Evolutionary conservation across 2,888 invertebrate species (phyloP).

Genomic region (Aspidapion aeneum): DNA sequence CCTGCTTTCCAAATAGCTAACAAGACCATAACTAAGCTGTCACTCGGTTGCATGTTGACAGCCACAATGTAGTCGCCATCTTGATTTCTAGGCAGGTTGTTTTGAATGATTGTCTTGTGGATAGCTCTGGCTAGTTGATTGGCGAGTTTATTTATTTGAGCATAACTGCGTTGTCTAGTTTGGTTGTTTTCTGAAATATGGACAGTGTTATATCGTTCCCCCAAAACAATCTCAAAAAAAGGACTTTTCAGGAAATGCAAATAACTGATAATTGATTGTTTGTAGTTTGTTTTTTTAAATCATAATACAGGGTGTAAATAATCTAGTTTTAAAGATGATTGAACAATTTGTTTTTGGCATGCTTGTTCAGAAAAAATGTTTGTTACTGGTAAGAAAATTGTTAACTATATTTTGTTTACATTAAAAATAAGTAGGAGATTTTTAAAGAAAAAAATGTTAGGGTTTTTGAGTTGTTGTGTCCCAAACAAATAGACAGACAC

Average conservation of each 20-base stretch:
- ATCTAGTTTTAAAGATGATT: no score
- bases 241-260: no score
- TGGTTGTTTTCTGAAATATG: constrained; percentile 29
- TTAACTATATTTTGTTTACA: no score
- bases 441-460: no score
- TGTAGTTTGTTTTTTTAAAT: no score
- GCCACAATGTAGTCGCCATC: constrained; percentile 74
- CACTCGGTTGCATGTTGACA: constrained; percentile 75
- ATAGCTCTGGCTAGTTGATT: constrained; percentile 59
- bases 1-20: constrained; percentile 79
- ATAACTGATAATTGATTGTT: no score
- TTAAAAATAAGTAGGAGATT: no score
- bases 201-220: neutral
- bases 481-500: no score
- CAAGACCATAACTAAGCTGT: constrained; percentile 62
- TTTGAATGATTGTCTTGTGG: constrained; percentile 44
- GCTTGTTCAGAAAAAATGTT: no score
- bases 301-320: neutral
- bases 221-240: neutral
- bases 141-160: constrained; percentile 54
- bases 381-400: no score
- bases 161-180: constrained; percentile 47
- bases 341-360: no score
- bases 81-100: constrained; percentile 50
- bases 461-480: no score